Base-by-base conservation (phyloP, 1,140 invertebrate species). In the Oryzaephilus surinamensis region DNA sequence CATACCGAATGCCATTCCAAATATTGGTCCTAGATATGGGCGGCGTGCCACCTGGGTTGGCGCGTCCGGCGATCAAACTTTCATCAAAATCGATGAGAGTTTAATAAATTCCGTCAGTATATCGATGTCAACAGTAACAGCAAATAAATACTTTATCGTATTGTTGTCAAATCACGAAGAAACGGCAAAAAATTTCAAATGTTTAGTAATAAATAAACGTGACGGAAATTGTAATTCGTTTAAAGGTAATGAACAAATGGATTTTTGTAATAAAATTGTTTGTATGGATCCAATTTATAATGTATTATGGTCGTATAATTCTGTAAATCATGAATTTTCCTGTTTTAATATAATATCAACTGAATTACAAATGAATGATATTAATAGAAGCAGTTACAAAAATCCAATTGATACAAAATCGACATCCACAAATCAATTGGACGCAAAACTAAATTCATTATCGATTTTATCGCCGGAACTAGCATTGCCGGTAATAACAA, bases 11-110 rank as follows among this genome's bases (percentile, higher is more conserved):
- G 65, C 75, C 12, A 79, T 97, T 6, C 79, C 86, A 7, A 77
- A 85, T 27, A 69, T 89, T 28, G 86, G 86, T 0, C 76, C 81
- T 0, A 70, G 73, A 28, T 75, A 76, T 68, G 82, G 78, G 4
- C 76, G 88, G 48, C 76, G 85, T 55, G 93, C 91, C 0, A 91
- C 86, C 2, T 96, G 90, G 90, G 76, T 97, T 17, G 82, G 84
- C 2, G 93, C 93, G 12, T 89, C 88, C 18, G 91, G 87, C 1
- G 93, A 97, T 68, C 86, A 94, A 61, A 97, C 94, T 2, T 95
- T 89, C 52, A 70, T 98, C 11, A 91, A 93, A 63, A 77, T 94
- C 26, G 93, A 97, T 54, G 91, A 96, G 62, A 80, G 79, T 20
- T 66, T 94, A 6, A 91, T 98, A 30, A 96, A 92, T 62, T 81